phyloP scores from a whole-genome alignment of 2,113 vertebrate genomes.

The Panthera tigris region DNA sequence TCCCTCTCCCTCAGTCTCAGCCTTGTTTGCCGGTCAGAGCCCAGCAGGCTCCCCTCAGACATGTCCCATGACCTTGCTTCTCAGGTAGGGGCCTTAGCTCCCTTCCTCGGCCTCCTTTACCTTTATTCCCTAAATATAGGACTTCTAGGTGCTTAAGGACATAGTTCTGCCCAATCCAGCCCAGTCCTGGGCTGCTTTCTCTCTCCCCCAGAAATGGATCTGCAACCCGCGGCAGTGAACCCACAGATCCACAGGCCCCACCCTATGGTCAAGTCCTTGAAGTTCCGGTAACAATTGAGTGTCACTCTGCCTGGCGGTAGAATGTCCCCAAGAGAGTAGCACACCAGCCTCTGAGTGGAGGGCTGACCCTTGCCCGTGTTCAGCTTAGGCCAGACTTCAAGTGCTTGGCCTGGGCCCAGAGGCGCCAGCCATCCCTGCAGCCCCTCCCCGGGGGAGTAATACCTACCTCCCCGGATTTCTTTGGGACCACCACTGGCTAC shows the following conservation, averaged over 20 bases:
- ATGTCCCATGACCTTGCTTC: background rate
- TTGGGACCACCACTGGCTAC: background rate
- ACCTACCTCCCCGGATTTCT: background rate
- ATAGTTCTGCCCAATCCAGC: background rate
- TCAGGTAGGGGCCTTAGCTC: background rate
- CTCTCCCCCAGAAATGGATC: background rate
- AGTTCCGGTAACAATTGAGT: background rate
- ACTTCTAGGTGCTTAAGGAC: background rate
- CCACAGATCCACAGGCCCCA: background rate
- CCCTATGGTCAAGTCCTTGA: background rate
- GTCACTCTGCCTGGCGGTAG: background rate
- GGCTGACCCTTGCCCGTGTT: background rate
- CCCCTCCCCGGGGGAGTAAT: background rate
- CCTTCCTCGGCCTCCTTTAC: constrained; percentile 32
- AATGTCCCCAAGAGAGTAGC: background rate
- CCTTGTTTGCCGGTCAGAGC: background rate
- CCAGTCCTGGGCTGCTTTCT: background rate
- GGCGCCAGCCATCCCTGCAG: background rate
- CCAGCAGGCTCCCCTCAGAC: background rate
- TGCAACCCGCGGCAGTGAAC: background rate
- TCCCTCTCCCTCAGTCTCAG: background rate
- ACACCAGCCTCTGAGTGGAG: background rate
- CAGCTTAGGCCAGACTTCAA: background rate
- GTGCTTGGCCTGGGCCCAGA: background rate
- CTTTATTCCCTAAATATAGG: background rate